Evolutionary conservation across 2,797 vertebrate genomes (phyloP), one percentile per base, ranked within the genome.

Genomic region (Pipistrellus nathusii): DNA sequence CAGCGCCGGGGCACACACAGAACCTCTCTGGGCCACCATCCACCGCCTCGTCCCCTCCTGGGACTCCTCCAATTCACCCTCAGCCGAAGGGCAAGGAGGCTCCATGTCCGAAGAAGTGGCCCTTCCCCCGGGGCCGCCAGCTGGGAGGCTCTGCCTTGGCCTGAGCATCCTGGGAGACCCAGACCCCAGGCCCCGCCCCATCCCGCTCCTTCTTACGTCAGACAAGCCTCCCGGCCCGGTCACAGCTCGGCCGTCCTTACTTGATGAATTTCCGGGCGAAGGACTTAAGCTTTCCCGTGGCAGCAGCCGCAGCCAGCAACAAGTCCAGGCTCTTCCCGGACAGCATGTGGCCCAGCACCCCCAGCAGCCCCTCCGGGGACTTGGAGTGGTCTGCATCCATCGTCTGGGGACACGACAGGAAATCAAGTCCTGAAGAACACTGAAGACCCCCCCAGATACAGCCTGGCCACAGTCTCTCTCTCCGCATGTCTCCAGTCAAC

Each of bases 351-450:
- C 99, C 99, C 94, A 99, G 97, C 95, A 99, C 99, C 9, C 99
- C 99, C 59, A 99, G 98, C 66, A 99, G 98, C 2, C 99, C 99
- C 97, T 99, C 99, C 0, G 99, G 99, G 32, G 99, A 99, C 97
- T 99, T 99, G 41, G 99, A 99, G 86, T 99, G 99, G 97, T 99
- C 99, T 0, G 99, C 99, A 96, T 99, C 99, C 97, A 99, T 99
- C 0, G 99, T 99, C 99, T 99, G 59, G 13, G 71, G 11, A 96
- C n/a, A 88, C 48, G 38, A 95, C 25, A 88, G 68, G 57, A 97
- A 78, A 77, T 57, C 30, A 75, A 82, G 69, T 73, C 87, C 66
- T 64, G n/a, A 80, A 88, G 59, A 87, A 55, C 30, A 75, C 88
- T 38, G 59, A 88, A 72, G 83, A 82, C 41, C n/a, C 51, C 55